Evolutionary conservation across 2,888 invertebrate genomes (phyloP).

Genomic region (Tipula confusa): DNA sequence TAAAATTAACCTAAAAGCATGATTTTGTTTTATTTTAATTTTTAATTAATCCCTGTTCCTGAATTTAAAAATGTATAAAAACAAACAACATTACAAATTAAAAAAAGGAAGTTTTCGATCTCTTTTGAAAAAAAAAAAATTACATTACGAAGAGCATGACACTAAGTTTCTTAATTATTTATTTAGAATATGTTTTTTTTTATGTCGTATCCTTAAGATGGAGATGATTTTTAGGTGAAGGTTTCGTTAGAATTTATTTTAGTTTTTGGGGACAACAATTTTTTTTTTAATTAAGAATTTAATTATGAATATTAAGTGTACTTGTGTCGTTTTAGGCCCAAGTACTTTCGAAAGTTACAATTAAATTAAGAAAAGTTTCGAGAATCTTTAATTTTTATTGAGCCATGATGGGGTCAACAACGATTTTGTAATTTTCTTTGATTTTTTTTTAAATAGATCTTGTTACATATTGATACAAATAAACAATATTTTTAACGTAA

Average conservation of each 20-base stretch:
- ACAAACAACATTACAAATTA: neutral
- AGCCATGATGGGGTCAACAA: no score
- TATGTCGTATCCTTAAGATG: neutral
- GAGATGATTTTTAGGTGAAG: neutral
- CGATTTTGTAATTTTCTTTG: no score
- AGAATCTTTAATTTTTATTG: no score
- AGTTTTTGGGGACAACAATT: neutral
- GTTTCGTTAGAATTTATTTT: neutral
- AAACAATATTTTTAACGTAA: no score
- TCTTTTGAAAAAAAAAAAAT: neutral
- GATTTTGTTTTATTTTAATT: neutral
- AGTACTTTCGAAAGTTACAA: no score
- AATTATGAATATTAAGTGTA: no score
- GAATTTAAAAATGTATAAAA: neutral
- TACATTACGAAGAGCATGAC: neutral
- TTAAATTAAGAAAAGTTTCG: no score
- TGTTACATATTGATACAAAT: no score
- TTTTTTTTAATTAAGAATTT: no score
- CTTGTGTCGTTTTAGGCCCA: no score
- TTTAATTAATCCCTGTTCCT: slow-evolving; percentile 12
- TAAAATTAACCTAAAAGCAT: slow-evolving; percentile 20
- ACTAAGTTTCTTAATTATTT: slow-evolving; percentile 3
- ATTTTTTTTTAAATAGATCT: no score
- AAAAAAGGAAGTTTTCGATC: neutral
- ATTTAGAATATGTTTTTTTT: neutral